Percentiles rank a stretch among this genome's conserved stretches.
phyloP scores from a whole-genome alignment of 1,140 invertebrate genomes.

The Luehdorfia chinensis region DNA sequence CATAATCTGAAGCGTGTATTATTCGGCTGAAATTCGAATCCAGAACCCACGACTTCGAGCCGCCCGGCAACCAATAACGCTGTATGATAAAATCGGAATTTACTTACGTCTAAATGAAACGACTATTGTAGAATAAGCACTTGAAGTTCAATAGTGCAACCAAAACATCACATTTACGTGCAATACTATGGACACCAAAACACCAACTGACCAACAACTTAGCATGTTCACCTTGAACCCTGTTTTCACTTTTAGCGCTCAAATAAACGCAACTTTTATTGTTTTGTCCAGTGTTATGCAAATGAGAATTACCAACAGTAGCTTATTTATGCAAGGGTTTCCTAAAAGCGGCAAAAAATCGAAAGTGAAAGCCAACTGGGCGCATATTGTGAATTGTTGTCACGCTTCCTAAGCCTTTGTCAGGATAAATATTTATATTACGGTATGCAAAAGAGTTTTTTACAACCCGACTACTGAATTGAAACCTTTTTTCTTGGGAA shows the following conservation, averaged over 20 bases:
- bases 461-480: constrained; percentile 62
- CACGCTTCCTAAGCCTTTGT: constrained; percentile 63
- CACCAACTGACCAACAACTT: constrained; percentile 47
- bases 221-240: constrained; percentile 53
- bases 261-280: constrained; percentile 65
- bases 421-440: constrained; percentile 69
- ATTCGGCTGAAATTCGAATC: too few relatives aligned
- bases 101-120: too few relatives aligned
- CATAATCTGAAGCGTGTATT: too few relatives aligned
- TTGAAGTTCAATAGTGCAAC: too few relatives aligned
- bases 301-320: constrained; percentile 64
- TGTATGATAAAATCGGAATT: too few relatives aligned
- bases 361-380: constrained; percentile 70
- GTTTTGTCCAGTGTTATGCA: constrained; percentile 69
- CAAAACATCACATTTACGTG: constrained; percentile 31
- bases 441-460: constrained; percentile 71
- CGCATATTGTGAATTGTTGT: constrained; percentile 55
- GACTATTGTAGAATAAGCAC: too few relatives aligned
- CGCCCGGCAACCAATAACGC: too few relatives aligned
- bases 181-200: constrained; percentile 49
- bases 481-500: constrained; percentile 61
- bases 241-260: constrained; percentile 71
- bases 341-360: constrained; percentile 57
- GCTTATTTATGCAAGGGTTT: constrained; percentile 65
- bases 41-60: too few relatives aligned